These are phyloP conservation scores for Liopterus haemorrhoidalis DNA, from an alignment of 2,888 invertebrate species.

Conservation along the genomic window DNA sequence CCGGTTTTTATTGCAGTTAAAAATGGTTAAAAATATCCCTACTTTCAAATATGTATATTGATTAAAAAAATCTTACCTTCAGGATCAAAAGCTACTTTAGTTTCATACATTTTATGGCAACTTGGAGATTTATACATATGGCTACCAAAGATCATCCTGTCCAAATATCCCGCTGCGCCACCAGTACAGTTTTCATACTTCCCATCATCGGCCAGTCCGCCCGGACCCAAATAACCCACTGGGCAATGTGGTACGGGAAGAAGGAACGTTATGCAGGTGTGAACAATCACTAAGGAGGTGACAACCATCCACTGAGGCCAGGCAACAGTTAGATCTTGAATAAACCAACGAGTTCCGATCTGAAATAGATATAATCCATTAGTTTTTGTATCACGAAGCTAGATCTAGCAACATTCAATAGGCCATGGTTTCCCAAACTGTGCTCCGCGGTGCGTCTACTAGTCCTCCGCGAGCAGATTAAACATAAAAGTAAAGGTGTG, in stretches of 20 bases:
- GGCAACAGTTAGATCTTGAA: conserved; percentile 58
- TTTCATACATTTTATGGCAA: conserved; percentile 53
- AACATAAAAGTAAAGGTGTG: too few relatives aligned
- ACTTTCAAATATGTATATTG: not conserved
- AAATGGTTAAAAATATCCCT: too few relatives aligned
- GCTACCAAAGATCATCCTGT: conserved; percentile 56
- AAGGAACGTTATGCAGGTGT: conserved; percentile 62
- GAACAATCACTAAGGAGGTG: conserved; percentile 53
- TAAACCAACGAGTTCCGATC: conserved; percentile 48
- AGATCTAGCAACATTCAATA: too few relatives aligned
- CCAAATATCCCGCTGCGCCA: conserved; percentile 78
- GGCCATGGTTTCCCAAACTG: too few relatives aligned
- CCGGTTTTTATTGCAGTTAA: too few relatives aligned
- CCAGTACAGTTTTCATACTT: conserved; percentile 68
- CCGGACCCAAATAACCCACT: conserved; percentile 75
- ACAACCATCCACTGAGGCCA: conserved; percentile 73
- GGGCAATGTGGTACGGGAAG: conserved; percentile 72
- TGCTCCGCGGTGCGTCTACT: too few relatives aligned
- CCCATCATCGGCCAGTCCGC: conserved; percentile 60
- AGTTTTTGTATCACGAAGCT: too few relatives aligned
- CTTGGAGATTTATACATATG: conserved; percentile 62
- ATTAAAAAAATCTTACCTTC: conserved; percentile 55
- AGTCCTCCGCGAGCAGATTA: too few relatives aligned
- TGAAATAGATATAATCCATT: conserved; percentile 33
- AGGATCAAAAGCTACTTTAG: conserved; percentile 64